Evolutionary conservation across 2,113 vertebrate species (phyloP), one percentile per base, ranked within the genome.

Genomic region (Polypterus bichir): DNA sequence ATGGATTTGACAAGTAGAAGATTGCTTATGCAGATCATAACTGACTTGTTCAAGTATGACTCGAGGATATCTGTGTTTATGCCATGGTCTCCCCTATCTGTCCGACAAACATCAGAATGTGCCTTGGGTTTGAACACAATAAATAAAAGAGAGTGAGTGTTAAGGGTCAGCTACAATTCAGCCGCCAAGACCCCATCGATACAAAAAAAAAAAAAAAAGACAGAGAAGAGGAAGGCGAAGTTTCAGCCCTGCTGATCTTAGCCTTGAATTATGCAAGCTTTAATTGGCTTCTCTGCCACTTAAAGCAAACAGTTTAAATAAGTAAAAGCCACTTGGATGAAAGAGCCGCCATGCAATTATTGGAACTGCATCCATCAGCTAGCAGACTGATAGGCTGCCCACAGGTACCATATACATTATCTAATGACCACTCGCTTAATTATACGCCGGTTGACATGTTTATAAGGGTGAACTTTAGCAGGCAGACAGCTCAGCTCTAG

Each of bases 401-500:
- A 89, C 87, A 89, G 89, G 88, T 92, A 91, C 75, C 62, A 65
- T 69, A 81, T 78, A 59, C 77, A 85, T 89, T 88, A 88, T 87
- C 88, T 88, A 89, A 89, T 91, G 88, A 84, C 87, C 76, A 78
- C 84, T 86, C 83, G 86, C 86, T 95, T 92, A 90, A 96, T 96
- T 92, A 91, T 77, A 61, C 74, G 72, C 83, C 73, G 67, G 59
- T 83, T 97, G 94, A 97, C 94, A 97, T 89, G 91, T 97, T 97
- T 97, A 97, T 93, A 97, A 90, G 91, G 89, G 88, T 97, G 92
- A 97, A 97, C 94, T 97, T 97, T 91, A 92, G 84, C 83, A 77
- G 85, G 78, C 72, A 70, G 82, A 86, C 83, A 77, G 85, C 87
- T 90, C 90, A 87, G 84, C 83, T 79, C 83, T 82, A 76, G 77